phyloP scores from a whole-genome alignment of 2,888 invertebrate species.

The Dione juno region DNA sequence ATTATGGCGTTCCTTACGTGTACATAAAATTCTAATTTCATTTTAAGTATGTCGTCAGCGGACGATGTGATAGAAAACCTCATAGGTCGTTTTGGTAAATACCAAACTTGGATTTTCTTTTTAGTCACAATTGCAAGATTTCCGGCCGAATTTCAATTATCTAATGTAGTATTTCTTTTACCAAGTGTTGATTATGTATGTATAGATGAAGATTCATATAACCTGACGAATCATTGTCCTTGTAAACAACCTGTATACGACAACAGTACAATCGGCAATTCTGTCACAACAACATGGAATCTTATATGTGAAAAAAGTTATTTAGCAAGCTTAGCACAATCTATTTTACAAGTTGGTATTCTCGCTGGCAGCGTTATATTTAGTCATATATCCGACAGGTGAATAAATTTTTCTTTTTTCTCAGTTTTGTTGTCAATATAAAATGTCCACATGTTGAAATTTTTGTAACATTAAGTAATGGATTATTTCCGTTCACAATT shows the following conservation, averaged over 20 bases:
- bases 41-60: conserved; percentile 43
- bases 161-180: conserved; percentile 82
- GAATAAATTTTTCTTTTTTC: conserved; percentile 24
- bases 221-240: conserved; percentile 70
- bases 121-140: conserved; percentile 78
- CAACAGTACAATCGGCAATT: conserved; percentile 76
- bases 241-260: conserved; percentile 81
- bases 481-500: too few relatives aligned
- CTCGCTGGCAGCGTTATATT: conserved; percentile 81
- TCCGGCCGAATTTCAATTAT: conserved; percentile 83
- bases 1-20: too few relatives aligned
- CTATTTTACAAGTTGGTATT: conserved; percentile 82
- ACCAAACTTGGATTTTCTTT: conserved; percentile 80
- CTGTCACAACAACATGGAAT: conserved; percentile 85
- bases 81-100: conserved; percentile 81
- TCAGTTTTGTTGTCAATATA: too few relatives aligned
- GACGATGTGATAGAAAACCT: conserved; percentile 69
- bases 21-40: neutral
- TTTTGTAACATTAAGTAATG: too few relatives aligned
- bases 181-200: conserved; percentile 80
- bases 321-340: conserved; percentile 82
- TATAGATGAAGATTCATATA: conserved; percentile 60
- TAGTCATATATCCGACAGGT: conserved; percentile 81
- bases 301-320: conserved; percentile 83
- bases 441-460: too few relatives aligned